Evolutionary conservation across 2,888 invertebrate species (phyloP).

Genomic region (Drosophila maculinotata): DNA sequence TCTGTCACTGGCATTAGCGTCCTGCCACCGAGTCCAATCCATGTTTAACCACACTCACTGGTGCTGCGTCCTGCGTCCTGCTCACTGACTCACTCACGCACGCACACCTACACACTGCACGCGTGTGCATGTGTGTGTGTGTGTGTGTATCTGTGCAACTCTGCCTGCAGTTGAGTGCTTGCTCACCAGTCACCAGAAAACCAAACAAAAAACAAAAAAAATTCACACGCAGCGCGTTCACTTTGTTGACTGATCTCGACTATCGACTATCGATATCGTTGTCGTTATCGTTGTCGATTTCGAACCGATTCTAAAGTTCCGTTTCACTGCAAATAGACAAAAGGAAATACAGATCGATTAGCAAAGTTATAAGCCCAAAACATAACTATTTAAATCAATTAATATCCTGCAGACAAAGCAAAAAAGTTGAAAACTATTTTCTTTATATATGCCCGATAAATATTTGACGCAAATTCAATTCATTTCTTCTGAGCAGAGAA

Average conservation of each 20-base stretch:
- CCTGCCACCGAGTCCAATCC: slow-evolving; percentile 85
- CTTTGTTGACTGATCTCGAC: slow-evolving; percentile 14
- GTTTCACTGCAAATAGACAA: slow-evolving; percentile 39
- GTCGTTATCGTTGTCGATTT: slow-evolving; percentile 7
- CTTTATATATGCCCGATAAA: slow-evolving; percentile 5
- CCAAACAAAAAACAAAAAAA: slow-evolving; percentile 54
- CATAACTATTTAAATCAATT: neutral
- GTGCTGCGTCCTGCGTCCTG: slow-evolving; percentile 44
- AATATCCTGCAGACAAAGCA: no score
- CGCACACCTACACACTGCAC: slow-evolving; percentile 67
- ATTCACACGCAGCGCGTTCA: slow-evolving; percentile 48
- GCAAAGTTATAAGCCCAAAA: neutral
- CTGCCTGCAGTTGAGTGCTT: slow-evolving; percentile 22
- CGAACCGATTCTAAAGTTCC: neutral
- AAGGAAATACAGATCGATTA: neutral
- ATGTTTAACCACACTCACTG: slow-evolving; percentile 67
- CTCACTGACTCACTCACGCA: slow-evolving; percentile 50
- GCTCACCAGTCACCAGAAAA: slow-evolving; percentile 19
- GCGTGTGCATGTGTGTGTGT: slow-evolving; percentile 41
- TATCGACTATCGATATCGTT: slow-evolving; percentile 22
- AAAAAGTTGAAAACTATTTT: no score
- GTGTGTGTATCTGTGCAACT: slow-evolving; percentile 33
- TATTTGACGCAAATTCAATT: slow-evolving; percentile 33
- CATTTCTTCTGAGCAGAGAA: slow-evolving; percentile 34
- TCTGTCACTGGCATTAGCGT: slow-evolving; percentile 79